Percentiles rank a stretch among this genome's conserved stretches.
phyloP scores from a whole-genome alignment of 2,113 vertebrate genomes.

The Phalacrocorax aristotelis region DNA sequence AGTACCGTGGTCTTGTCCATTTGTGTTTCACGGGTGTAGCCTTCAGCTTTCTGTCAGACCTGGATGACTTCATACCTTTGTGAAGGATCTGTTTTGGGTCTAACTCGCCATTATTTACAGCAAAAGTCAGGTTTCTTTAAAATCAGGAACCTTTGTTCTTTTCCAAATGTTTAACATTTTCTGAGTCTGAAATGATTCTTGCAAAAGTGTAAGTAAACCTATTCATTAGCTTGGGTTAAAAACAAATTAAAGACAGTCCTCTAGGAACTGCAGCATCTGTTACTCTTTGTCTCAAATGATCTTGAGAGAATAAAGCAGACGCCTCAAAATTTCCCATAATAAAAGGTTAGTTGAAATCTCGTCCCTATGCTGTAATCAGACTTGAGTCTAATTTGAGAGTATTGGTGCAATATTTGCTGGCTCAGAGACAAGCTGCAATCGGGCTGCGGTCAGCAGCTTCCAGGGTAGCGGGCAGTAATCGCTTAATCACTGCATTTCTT shows the following conservation, averaged over 20 bases:
- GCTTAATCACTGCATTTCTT: background rate
- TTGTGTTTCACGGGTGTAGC: accelerated
- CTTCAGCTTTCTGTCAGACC: background rate
- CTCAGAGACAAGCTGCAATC: background rate
- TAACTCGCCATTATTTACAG: background rate
- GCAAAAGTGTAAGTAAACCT: background rate
- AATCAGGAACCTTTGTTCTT: background rate
- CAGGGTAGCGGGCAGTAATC: background rate
- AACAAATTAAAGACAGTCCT: conserved; percentile 22
- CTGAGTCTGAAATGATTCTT: background rate
- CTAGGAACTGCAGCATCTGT: conserved; percentile 39
- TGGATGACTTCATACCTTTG: background rate
- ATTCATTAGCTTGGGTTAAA: conserved; percentile 24
- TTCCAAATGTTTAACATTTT: background rate
- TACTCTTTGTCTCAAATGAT: conserved; percentile 39
- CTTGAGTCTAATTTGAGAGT: background rate
- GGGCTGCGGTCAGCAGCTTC: background rate
- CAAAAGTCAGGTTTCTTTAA: background rate
- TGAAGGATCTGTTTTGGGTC: background rate
- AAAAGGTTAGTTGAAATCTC: conserved; percentile 22
- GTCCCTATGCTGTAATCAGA: conserved; percentile 1
- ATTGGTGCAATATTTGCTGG: background rate
- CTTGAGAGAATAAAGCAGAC: conserved; percentile 22
- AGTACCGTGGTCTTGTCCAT: background rate
- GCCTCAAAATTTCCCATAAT: conserved; percentile 16